Percentiles rank a stretch among this genome's conserved stretches.
Conservation (phyloP, 2,888 invertebrate species). For the Protula sp. region DNA sequence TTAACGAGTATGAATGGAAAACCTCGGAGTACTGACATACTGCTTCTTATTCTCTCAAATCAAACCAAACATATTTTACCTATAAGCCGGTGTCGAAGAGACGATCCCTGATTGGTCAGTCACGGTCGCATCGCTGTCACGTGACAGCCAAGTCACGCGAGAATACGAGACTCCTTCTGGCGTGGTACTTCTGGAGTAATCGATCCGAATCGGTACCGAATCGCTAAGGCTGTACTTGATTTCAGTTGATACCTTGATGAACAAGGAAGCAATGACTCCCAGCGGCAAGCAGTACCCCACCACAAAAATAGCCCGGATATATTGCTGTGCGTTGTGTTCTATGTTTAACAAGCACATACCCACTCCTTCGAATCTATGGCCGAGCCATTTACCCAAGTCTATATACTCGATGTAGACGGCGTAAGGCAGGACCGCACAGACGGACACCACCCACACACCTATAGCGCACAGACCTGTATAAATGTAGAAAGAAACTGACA, state of each 20-base stretch:
- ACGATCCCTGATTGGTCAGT: no score
- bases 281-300: conserved; percentile 59
- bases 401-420: conserved; percentile 69
- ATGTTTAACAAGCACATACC: conserved; percentile 46
- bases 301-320: conserved; percentile 49
- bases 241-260: conserved; percentile 57
- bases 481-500: no score
- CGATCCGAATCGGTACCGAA: background rate
- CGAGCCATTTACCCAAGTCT: conserved; percentile 62
- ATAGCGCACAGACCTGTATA: conserved; percentile 61
- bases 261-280: conserved; percentile 63
- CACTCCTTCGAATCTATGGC: conserved; percentile 33
- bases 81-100: no score
- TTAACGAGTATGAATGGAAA: no score
- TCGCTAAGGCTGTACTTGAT: background rate
- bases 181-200: background rate
- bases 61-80: no score
- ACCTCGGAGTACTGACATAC: no score
- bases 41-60: no score
- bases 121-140: background rate
- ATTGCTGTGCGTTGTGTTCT: conserved; percentile 42
- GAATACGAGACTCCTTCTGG: background rate
- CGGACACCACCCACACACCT: conserved; percentile 68
- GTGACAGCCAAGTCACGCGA: background rate
- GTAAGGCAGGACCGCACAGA: conserved; percentile 68